phyloP scores from a whole-genome alignment of 2,113 vertebrate genomes.

The Percina caprodes region DNA sequence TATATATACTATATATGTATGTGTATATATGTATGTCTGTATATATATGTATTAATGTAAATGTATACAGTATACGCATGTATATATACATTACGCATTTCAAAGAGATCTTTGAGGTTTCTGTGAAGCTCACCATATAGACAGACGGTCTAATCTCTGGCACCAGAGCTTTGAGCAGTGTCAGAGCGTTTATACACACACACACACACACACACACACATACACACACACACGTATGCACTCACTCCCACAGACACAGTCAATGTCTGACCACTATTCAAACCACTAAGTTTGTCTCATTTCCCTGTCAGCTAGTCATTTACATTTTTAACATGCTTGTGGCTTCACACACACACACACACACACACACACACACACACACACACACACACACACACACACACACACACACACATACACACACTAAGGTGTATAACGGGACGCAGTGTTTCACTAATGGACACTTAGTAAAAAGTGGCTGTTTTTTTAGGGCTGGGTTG shows the following conservation, averaged over 20 bases:
- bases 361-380: neutral
- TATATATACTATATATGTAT: no score
- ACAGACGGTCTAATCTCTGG: constrained; percentile 64
- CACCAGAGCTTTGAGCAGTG: constrained; percentile 45
- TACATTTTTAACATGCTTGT: constrained; percentile 65
- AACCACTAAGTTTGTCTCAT: constrained; percentile 57
- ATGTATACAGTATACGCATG: no score
- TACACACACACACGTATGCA: neutral
- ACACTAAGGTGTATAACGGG: constrained; percentile 34
- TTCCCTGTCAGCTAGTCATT: constrained; percentile 48
- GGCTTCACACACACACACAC: constrained; percentile 38
- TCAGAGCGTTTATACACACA: constrained; percentile 3
- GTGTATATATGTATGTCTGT: no score
- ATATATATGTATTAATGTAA: no score
- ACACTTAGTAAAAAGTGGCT: constrained; percentile 57
- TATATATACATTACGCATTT: no score
- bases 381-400: constrained; percentile 1
- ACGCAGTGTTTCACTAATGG: constrained; percentile 54
- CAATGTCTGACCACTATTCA: constrained; percentile 32
- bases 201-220: neutral
- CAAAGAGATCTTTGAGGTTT: constrained; percentile 74
- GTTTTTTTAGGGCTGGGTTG: constrained; percentile 44
- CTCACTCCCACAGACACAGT: neutral
- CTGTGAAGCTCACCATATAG: constrained; percentile 45
- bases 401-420: neutral